Base-by-base conservation (phyloP, 2,113 vertebrate genomes). In the Apteryx mantelli region DNA sequence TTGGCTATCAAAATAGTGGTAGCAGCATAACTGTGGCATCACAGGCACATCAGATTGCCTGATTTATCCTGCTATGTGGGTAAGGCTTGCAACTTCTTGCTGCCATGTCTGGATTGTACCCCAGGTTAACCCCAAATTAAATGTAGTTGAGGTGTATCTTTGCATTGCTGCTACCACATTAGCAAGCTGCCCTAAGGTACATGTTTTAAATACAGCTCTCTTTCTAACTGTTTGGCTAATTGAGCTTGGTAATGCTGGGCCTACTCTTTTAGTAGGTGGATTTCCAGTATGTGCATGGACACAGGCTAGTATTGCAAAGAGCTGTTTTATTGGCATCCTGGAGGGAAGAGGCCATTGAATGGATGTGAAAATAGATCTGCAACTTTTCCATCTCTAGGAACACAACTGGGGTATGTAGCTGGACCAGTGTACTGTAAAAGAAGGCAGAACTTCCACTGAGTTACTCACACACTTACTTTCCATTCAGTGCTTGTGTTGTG, bases 381-480 rank as follows among this genome's bases (percentile, higher is more conserved):
- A 74, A 11, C 21, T 66, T 80, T 94, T 92, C 46, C 65, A n/a
- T 36, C n/a, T 68, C 26, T 63, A 46, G 55, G 48, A 68, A 30
- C 17, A 13, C 28, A 53, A 4, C 1, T 80, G 9, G 30, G 13
- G 0, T 63, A 3, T 26, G 22, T n/a, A 52, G 20, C 52, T 38
- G 19, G 34, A 32, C 2, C 32, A 65, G 28, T 12, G 7, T 66
- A 9, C 38, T 79, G 40, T 65, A 28, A 82, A 93, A 85, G n/a
- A 75, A 42, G 79, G 24, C 58, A 66, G 77, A 75, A 77, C 17
- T 8, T 48, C 25, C 0, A 0, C 16, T 89, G 60, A 25, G 16
- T 89, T 79, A 5, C 53, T 36, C 42, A 7, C 1, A 0, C 64
- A 36, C 3, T 0, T 68, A 36, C 3, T 0, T 4, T 73, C 22